phyloP scores from a whole-genome alignment of 2,113 vertebrate species.

The Gopherus evgoodei region DNA sequence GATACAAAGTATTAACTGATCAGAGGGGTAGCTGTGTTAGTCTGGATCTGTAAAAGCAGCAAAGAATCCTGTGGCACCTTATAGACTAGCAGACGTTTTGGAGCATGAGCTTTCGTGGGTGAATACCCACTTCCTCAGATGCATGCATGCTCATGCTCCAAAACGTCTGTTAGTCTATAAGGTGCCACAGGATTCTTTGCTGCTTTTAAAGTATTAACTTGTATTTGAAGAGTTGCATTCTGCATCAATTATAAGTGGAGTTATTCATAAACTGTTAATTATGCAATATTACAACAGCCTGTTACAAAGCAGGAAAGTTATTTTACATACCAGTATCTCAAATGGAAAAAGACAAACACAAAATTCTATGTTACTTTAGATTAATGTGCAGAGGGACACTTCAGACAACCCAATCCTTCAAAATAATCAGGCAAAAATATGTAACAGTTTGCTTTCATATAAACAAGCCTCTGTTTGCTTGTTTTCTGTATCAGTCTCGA shows the following conservation, averaged over 20 bases:
- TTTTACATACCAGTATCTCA: conserved; percentile 65
- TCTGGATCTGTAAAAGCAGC: too few relatives aligned
- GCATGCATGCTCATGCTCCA: too few relatives aligned
- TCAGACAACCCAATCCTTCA: conserved; percentile 14
- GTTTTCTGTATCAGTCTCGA: conserved; percentile 17
- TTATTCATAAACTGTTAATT: conserved; percentile 72
- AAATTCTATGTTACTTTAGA: conserved; percentile 48
- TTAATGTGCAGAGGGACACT: conserved; percentile 48
- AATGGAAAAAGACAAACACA: conserved; percentile 57
- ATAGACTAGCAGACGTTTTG: too few relatives aligned
- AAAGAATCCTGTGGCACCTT: too few relatives aligned
- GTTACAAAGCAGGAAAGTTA: conserved; percentile 68
- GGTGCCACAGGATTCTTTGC: too few relatives aligned
- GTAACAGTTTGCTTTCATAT: neutral
- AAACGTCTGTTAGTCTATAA: too few relatives aligned
- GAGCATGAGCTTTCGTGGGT: too few relatives aligned
- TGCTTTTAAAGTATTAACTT: too few relatives aligned
- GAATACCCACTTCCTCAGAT: too few relatives aligned
- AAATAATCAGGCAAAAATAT: neutral
- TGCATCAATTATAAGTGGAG: neutral
- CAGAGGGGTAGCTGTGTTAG: too few relatives aligned
- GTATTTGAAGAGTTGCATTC: conserved; percentile 44
- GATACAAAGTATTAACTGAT: conserved; percentile 53
- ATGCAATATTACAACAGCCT: conserved; percentile 51
- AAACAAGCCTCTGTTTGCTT: neutral